phyloP scores from a whole-genome alignment of 2,797 vertebrate genomes.

The Ctenosaura bakeri region DNA sequence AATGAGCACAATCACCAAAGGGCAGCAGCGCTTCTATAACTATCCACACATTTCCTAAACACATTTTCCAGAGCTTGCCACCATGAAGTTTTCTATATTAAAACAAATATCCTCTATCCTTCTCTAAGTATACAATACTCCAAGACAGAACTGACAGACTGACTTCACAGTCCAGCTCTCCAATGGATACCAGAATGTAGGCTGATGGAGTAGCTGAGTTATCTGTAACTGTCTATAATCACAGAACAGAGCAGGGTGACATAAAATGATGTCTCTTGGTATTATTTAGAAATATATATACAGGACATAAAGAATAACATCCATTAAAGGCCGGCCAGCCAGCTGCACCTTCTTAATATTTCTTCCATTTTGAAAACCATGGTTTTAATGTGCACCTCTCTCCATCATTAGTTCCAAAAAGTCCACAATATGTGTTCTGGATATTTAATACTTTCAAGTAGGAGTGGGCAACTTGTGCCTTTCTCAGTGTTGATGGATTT shows the following conservation, averaged over 20 bases:
- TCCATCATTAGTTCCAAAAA: neutral
- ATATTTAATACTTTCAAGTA: neutral
- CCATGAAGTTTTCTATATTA: neutral
- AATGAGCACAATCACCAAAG: neutral
- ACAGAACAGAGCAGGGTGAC: neutral
- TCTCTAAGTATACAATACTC: neutral
- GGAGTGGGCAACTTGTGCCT: neutral
- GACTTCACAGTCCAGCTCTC: neutral
- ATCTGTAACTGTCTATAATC: neutral
- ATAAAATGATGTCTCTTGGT: neutral
- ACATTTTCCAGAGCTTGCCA: neutral
- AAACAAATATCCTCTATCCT: neutral
- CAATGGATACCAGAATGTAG: neutral
- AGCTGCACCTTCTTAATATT: neutral
- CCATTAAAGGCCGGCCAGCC: neutral
- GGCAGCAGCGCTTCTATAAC: neutral
- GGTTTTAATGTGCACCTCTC: neutral
- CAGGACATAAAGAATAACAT: too few relatives aligned
- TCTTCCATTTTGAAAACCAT: slow-evolving; percentile 3
- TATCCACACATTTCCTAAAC: neutral
- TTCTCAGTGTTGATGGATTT: neutral
- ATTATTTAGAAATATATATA: neutral
- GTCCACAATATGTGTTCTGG: neutral
- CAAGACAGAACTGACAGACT: neutral
- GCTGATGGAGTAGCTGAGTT: neutral